Conservation (phyloP, 2,797 vertebrate genomes). For the Sternotherus odoratus region DNA sequence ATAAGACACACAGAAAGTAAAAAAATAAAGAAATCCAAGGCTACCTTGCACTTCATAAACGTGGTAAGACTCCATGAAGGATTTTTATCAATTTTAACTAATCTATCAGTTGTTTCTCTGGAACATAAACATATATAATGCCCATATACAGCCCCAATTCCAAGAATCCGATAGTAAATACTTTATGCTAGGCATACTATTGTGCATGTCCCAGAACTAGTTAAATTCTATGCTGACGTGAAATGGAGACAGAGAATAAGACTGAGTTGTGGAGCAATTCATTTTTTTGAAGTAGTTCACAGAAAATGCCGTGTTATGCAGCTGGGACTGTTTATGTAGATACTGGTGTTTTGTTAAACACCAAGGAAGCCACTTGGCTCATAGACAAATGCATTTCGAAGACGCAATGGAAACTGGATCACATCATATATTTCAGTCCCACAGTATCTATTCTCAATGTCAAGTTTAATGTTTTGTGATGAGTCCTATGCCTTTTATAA, state of each 20-base stretch:
- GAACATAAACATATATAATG: background rate
- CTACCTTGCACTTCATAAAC: background rate
- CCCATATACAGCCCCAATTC: background rate
- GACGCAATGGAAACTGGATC: background rate
- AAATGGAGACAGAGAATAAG: background rate
- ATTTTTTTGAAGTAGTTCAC: background rate
- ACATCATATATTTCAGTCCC: slow-evolving; percentile 1
- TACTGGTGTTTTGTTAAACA: background rate
- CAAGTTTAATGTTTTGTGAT: slow-evolving; percentile 1
- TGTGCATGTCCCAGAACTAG: background rate
- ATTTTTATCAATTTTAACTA: background rate
- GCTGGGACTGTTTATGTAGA: background rate
- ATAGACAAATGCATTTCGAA: slow-evolving; percentile 5
- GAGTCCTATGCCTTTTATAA: background rate
- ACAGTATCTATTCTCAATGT: background rate
- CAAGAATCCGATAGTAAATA: background rate
- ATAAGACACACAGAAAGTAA: background rate
- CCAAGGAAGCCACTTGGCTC: background rate
- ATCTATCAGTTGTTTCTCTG: background rate
- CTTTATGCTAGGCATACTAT: background rate
- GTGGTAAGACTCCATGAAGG: background rate
- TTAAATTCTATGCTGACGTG: background rate
- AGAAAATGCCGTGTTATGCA: background rate
- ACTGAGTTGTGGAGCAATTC: background rate
- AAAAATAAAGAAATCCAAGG: background rate